These are phyloP conservation scores for Sminthurinus aureus DNA, from an alignment of 2,888 invertebrate genomes.

Conservation along the genomic window DNA sequence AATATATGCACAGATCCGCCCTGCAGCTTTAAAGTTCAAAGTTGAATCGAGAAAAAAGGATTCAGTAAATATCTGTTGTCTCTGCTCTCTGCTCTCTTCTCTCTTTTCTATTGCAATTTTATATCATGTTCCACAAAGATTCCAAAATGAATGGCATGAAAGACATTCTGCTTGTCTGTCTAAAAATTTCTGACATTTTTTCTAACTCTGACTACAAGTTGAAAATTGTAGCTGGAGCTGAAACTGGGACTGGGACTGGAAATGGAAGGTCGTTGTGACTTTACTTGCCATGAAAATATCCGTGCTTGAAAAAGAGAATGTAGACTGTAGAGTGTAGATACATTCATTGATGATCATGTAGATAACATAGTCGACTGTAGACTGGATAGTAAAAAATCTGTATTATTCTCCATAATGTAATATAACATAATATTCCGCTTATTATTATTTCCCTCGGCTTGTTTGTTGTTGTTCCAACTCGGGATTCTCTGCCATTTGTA, in stretches of 20 bases:
- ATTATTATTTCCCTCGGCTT: no score
- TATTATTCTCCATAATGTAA: neutral
- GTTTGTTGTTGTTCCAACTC: no score
- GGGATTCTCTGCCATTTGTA: no score
- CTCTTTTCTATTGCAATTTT: neutral
- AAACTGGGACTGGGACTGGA: neutral
- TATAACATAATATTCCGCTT: no score
- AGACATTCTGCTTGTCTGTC: neutral
- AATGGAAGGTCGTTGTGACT: conserved; percentile 25
- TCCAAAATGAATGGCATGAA: no score
- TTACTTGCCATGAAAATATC: neutral
- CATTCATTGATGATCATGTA: conserved; percentile 23
- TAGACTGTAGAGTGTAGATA: conserved; percentile 4
- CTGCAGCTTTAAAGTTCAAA: conserved; percentile 1
- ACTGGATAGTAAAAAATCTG: neutral
- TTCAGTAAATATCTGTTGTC: neutral
- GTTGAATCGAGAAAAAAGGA: neutral
- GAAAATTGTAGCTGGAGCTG: neutral
- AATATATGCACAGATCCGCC: neutral
- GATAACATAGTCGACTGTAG: no score
- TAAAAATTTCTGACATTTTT: neutral
- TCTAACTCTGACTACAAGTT: neutral
- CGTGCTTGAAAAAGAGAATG: no score
- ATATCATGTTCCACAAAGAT: no score
- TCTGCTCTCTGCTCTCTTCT: neutral